Evolutionary conservation across 2,113 vertebrate species (phyloP), one percentile per base, ranked within the genome.

Genomic region (Chaetodon trifascialis): DNA sequence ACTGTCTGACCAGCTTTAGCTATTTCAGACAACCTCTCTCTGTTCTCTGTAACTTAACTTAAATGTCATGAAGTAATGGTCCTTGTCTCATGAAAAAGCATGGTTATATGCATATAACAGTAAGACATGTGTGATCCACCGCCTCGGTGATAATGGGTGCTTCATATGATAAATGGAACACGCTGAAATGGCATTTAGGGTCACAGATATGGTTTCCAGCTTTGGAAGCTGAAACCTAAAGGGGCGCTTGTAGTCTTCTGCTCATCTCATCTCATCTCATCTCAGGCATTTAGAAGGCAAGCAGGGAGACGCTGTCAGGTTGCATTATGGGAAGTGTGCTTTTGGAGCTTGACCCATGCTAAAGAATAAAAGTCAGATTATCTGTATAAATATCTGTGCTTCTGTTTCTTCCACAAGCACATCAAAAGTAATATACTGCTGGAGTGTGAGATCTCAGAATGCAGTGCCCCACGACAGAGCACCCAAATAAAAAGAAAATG

Each of bases 1-100:
- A 38, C 64, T 42, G 30, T 74, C 44, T 70, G 46, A 58, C 36
- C 40, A 36, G 11, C 47, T 73, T 59, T 21, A 7, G 25, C 25
- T 73, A n/a, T 52, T 72, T 67, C n/a, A 58, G 19, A 34, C 34
- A 75, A 52, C 63, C 67, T 34, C 55, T 19, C 64, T 14, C 23
- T 62, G 7, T 54, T 52, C 23, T 62, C 36, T 62, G 11, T 60
- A 11, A 30, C 54, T 4, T 16, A 6, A 19, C 34, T 42, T 5
- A n/a, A 63, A 79, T 34, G 17, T 6, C 54, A 51, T 59, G 7
- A 46, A 34, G 46, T 6, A 62, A 44, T 44, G 12, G 10, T 44
- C 30, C 25, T 62, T 8, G 10, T 11, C 36, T 74, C 49, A 25
- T 15, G 17, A 63, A 42, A 36, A 23, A 56, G 8, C 9, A 59